Evolutionary conservation across 2,113 vertebrate genomes (phyloP), one percentile per base, ranked within the genome.

Genomic region (Melanostigma gelatinosum): DNA sequence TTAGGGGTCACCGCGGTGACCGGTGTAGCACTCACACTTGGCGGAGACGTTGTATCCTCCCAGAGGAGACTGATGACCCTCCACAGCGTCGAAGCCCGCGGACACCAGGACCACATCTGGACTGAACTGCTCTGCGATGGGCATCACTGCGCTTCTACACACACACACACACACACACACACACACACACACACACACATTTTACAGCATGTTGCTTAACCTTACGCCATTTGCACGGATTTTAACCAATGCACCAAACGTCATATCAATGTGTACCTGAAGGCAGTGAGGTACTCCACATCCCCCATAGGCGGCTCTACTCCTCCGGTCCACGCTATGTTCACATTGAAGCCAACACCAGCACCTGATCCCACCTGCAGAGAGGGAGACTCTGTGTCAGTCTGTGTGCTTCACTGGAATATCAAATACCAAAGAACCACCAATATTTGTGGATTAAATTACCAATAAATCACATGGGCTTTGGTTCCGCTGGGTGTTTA

Each of bases 31-130:
- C 92, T 90, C 70, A 93, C 92, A 92, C 44, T 93, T 92, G 65
- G 92, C 92, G 0, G 92, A 92, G 16, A 93, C 92, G 0, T 88
- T 93, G 88, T 93, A 93, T 57, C 92, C 92, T 20, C 92, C 92
- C 29, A 93, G 84, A 75, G 92, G 92, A 85, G 92, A 93, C 87
- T 92, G 92, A 48, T 93, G 92, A 54, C 92, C 92, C 79, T 93
- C 92, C 46, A 93, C 92, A 1, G 91, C 92, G 4, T 93, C 92
- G 1, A 93, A 93, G 66, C 92, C 92, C 0, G 92, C 89, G 0
- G 92, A 93, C 87, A 93, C 91, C 84, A 93, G 89, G 9, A 93
- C 90, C 79, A 93, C 91, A n/a, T 93, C 92, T n/a, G 92, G 92
- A 75, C 90, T 89, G 83, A 92, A 93, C 85, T 91, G 87, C 75